Evolutionary conservation across 30 jellyfish, hydroid and myxozoan genomes (phyloP), one percentile per base, ranked within the genome.

Genomic region (Turritopsis rubra): DNA sequence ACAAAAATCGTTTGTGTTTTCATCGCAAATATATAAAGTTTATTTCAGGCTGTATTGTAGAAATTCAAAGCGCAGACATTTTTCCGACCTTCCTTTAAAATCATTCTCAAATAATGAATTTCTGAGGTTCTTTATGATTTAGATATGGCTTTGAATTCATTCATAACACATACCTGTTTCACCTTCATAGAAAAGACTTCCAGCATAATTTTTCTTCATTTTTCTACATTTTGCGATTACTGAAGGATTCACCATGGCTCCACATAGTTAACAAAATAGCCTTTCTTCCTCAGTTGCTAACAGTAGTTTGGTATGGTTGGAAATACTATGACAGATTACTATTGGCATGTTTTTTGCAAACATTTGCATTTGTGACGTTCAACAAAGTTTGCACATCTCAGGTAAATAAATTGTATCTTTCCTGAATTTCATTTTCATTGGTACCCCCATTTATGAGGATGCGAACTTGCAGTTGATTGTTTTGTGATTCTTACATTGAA

Each of bases 331-430:
- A 68, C 21, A 54, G 54, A 22, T 84, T 86, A 9, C 88, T 96
- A 21, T 81, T 93, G 30, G 99, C 96, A 7, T 83, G 92, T 23
- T 93, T 93, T 73, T 79, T 93, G 75, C 99, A 93, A 68, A 83
- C 90, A 1, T 93, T 93, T 86, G 99, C 99, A 80, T 93, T 93
- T 88, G 99, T 93, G 24, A 65, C 99, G 21, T 93, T 93, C 83
- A 93, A 93, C 82, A 93, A 93, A 88, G 99, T 93, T 70, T 93
- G 99, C 87, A 93, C 99, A 29, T 93, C 99, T 65, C 99, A 93
- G 96, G 99, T 93, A 65, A 52, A 84, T 71, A n/a, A 75, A 74
- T 0, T 72, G 0, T 60, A 23, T n/a, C n/a, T n/a, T n/a, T n/a
- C n/a, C n/a, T n/a, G n/a, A n/a, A n/a, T n/a, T n/a, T n/a, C n/a